Evolutionary conservation across 2,797 vertebrate genomes (phyloP), one percentile per base, ranked within the genome.

Genomic region (Dromococcyx pavoninus): DNA sequence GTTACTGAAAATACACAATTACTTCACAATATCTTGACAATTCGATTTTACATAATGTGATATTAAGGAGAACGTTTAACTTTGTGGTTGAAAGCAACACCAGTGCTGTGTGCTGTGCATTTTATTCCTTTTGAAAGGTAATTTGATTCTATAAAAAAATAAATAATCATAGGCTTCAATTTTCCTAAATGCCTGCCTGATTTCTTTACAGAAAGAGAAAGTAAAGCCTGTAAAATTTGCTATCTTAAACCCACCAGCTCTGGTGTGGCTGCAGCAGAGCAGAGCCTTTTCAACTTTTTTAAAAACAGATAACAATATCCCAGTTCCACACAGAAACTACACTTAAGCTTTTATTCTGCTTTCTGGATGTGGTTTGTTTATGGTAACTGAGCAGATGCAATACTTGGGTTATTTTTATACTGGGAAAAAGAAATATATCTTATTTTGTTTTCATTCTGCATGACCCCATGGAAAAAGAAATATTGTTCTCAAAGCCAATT

Each of bases 171-270:
- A 8, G 41, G 56, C 35, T 43, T 41, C 56, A 48, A 66, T 91
- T 89, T 81, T 37, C 66, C n/a, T 13, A 43, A 28, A 79, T 76
- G 39, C 54, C 75, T 6, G 4, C 33, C 73, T 91, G 23, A 32
- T 87, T 89, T 77, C 24, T 86, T 95, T 77, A 48, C n/a, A 60
- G 43, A 50, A 56, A 81, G 78, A 92, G 77, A 91, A 88, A 88
- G 84, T 24, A 32, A 70, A 94, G 23, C 23, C 5, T 11, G 18
- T 50, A 18, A 46, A 60, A 85, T 69, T 9, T 19, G 22, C 33
- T 51, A 28, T 22, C 32, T 39, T 46, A 58, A 48, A 32, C 7
- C 5, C 30, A 44, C 50, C 54, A 16, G 15, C 70, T 60, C 33
- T 44, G 54, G 18, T 48, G n/a, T 25, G 60, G 46, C 54, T 5